Conservation (phyloP, 2,113 vertebrate species). For the Bambusicola thoracicus region DNA sequence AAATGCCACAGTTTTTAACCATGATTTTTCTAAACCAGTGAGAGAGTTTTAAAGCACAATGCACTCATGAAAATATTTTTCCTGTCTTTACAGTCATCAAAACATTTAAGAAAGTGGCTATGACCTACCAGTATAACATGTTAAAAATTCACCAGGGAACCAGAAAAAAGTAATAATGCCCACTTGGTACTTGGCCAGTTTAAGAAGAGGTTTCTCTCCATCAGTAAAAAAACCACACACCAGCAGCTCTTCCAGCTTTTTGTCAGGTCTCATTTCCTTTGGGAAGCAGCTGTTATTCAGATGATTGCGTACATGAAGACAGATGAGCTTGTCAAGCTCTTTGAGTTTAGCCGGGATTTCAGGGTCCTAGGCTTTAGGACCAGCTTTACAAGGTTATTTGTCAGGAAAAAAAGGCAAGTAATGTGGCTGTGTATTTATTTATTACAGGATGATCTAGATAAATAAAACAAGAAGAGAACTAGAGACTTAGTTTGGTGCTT, state of each 20-base stretch:
- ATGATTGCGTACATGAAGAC: accelerated
- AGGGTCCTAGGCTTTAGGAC: neutral
- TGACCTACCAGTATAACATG: neutral
- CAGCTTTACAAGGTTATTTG: neutral
- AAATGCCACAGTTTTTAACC: conserved; percentile 35
- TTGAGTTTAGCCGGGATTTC: neutral
- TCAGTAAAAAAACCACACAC: neutral
- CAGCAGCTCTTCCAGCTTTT: neutral
- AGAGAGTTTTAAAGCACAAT: neutral
- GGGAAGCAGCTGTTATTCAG: neutral
- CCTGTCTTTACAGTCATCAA: conserved; percentile 21
- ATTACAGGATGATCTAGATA: neutral
- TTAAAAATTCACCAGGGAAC: neutral
- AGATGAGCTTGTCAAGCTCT: neutral
- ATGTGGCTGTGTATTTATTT: neutral
- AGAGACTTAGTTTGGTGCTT: neutral
- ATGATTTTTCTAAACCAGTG: conserved; percentile 16
- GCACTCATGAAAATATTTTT: conserved; percentile 3
- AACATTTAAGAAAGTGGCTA: conserved; percentile 18
- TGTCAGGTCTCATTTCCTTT: neutral
- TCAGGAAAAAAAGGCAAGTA: neutral
- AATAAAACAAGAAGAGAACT: neutral
- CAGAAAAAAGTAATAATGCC: neutral
- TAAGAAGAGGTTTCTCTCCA: neutral
- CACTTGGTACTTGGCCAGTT: neutral